Base-by-base conservation (phyloP, 2,888 invertebrate species). In the Apodemia mormo region DNA sequence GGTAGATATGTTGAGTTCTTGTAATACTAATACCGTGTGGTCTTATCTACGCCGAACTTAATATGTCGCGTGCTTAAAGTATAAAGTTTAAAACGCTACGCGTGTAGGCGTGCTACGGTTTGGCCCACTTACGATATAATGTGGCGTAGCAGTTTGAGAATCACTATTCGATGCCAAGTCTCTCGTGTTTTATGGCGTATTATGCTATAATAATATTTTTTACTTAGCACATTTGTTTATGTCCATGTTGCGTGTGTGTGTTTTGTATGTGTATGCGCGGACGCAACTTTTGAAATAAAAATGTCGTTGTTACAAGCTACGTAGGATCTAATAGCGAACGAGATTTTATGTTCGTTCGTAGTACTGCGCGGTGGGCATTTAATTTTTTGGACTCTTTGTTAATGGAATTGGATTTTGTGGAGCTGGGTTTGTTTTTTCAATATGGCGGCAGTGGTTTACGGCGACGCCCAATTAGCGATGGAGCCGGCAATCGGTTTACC, bases 191-290 rank as follows among this genome's bases (percentile, higher is more conserved):
- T 92, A 93, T 90, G 88, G 89, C 87, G 81, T 86, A 91, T 90
- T 90, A 92, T 88, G 84, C 84, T 85, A 87, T 89, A 91, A 91
- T 92, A 90, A 90, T 92, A 92, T 91, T 91, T 92, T 92, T 92
- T 91, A 92, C 92, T 92, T 92, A 91, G 90, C 92, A 90, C 91
- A 88, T 89, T 86, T 85, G 88, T 89, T 84, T 85, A 85, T 86
- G 83, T 82, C 76, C 75, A 79, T 79, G 79, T 72, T 74, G 64
- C 71, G 72, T 69, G 76, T 67, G 73, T 56, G 70, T 40, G 75
- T 74, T 69, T 75, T 71, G 77, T 73, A 74, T 73, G 77, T 75
- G 77, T 74, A 72, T 81, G 85, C 83, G 88, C 82, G 82, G 80
- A 87, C 84, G 85, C 84, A 76, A 75, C 76, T 76, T 74, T 72